phyloP scores from a whole-genome alignment of 2,888 invertebrate species.

The Agonopterix heracliana region DNA sequence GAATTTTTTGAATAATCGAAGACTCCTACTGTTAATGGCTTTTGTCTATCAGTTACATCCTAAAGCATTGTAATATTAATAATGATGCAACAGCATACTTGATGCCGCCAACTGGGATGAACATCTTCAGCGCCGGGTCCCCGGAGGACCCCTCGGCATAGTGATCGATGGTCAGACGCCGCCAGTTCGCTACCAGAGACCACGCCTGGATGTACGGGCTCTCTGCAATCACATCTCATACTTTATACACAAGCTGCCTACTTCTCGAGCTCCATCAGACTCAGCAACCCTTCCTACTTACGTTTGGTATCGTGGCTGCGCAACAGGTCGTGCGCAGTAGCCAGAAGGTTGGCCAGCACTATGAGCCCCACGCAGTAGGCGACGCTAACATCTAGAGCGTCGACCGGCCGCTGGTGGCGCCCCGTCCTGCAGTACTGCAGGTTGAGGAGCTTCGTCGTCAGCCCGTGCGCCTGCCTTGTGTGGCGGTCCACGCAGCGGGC shows the following conservation, averaged over 20 bases:
- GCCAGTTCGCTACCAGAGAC: constrained; percentile 47
- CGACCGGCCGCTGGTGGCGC: not conserved
- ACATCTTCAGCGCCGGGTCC: constrained; percentile 25
- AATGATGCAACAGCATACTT: too few species aligned
- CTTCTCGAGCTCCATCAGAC: not conserved
- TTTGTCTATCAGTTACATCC: too few species aligned
- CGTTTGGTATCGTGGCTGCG: not conserved
- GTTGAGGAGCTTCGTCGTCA: not conserved
- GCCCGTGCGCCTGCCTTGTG: not conserved
- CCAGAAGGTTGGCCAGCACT: not conserved
- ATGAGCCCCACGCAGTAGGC: not conserved
- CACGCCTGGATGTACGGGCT: constrained; percentile 32
- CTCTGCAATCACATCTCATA: constrained; percentile 24
- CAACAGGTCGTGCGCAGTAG: not conserved
- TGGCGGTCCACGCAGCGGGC: not conserved
- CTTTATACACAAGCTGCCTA: not conserved
- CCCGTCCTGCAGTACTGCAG: not conserved
- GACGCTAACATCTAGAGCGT: not conserved
- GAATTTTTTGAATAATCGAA: too few species aligned
- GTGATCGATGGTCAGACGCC: constrained; percentile 31
- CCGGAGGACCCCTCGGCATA: constrained; percentile 23
- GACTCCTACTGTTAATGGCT: too few species aligned
- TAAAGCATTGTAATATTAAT: too few species aligned
- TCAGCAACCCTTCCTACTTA: not conserved
- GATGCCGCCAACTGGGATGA: not conserved